Evolutionary conservation across 2,113 vertebrate genomes (phyloP).

Genomic region (Castor canadensis): DNA sequence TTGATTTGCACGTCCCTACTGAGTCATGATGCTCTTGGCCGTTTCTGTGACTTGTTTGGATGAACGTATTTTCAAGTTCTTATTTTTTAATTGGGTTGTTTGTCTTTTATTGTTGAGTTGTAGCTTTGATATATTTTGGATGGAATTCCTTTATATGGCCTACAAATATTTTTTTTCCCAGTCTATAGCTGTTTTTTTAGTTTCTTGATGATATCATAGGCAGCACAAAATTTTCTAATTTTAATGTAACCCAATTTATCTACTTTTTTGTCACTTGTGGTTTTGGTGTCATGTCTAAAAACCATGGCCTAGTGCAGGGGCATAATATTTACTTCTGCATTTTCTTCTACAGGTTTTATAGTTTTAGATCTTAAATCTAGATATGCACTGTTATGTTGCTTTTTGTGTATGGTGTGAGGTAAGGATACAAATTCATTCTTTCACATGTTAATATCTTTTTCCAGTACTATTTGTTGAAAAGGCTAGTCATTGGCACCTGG

Average conservation of each 20-base stretch:
- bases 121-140: not conserved
- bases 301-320: not conserved
- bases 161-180: not conserved
- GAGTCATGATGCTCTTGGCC: not conserved
- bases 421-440: too few species aligned
- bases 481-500: not conserved
- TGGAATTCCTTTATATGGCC: not conserved
- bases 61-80: not conserved
- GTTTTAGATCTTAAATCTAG: not conserved
- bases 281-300: not conserved
- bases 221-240: not conserved
- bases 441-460: too few species aligned
- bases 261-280: not conserved
- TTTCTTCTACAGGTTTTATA: not conserved
- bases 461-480: not conserved
- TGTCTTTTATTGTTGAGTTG: not conserved
- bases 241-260: not conserved
- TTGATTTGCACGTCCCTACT: too few species aligned
- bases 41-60: not conserved
- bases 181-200: not conserved
- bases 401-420: not conserved
- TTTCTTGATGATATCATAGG: not conserved
- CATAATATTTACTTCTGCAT: not conserved
- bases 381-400: not conserved
- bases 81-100: not conserved